phyloP scores from a whole-genome alignment of 64 coral and sea anemone genomes.

The Catalaphyllia jardinei region DNA sequence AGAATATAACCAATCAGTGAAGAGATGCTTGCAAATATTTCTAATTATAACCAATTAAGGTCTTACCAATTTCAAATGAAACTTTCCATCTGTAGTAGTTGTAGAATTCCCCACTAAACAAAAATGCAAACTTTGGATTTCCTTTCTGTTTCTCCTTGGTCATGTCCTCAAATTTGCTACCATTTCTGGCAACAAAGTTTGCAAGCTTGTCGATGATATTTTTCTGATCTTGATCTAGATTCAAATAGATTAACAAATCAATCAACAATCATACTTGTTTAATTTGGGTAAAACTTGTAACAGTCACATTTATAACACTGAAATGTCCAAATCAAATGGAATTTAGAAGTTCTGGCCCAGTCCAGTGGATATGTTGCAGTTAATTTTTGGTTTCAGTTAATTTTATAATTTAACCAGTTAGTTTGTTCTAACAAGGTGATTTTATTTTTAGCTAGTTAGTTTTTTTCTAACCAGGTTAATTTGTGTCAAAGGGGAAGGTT shows the following conservation, averaged over 20 bases:
- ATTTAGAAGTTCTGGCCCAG: not conserved
- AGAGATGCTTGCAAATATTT: no score
- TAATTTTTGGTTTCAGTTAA: no score
- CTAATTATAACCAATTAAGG: not conserved
- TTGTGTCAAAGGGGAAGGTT: no score
- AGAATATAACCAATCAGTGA: no score
- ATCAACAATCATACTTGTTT: no score
- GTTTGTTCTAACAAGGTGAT: no score
- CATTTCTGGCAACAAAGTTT: constrained; percentile 99
- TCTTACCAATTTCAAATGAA: constrained; percentile 94
- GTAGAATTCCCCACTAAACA: constrained; percentile 84
- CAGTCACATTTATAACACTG: no score
- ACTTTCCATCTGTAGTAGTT: constrained; percentile 99
- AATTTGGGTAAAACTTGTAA: not conserved
- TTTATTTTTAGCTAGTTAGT: no score
- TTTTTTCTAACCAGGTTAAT: no score
- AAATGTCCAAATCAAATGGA: not conserved
- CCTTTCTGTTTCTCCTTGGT: constrained; percentile 97
- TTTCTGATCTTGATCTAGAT: constrained; percentile 89
- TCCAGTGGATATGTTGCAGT: not conserved
- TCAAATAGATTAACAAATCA: not conserved
- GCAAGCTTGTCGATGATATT: constrained; percentile 99
- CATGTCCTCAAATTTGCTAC: constrained; percentile 99
- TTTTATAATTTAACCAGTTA: no score
- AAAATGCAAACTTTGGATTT: constrained; percentile 93